These are phyloP conservation scores for Trachythela sp. DNA, from an alignment of 64 coral and sea anemone genomes.

Conservation along the genomic window DNA sequence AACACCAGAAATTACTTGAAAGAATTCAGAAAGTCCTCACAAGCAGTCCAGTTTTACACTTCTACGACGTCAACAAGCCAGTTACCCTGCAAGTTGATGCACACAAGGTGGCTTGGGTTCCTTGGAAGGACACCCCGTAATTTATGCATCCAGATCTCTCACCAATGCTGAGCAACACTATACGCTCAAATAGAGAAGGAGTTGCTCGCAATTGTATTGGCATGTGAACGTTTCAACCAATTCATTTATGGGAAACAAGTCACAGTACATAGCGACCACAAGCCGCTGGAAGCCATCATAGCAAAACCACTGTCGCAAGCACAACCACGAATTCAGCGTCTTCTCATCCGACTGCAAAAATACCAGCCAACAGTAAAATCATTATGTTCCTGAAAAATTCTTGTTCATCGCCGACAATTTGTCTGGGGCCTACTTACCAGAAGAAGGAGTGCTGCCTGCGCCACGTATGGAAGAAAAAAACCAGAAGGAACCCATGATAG, in stretches of 20 bases:
- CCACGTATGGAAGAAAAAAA: neutral
- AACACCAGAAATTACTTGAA: constrained; percentile 35
- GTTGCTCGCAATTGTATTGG: constrained; percentile 43
- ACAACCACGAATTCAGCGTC: constrained; percentile 27
- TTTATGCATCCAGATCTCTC: constrained; percentile 46
- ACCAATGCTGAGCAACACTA: constrained; percentile 19
- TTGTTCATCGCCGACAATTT: constrained; percentile 32
- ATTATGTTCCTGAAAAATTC: constrained; percentile 10
- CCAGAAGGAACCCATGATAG: constrained; percentile 2
- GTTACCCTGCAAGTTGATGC: constrained; percentile 37
- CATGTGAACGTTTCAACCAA: constrained; percentile 45
- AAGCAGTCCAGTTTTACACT: constrained; percentile 28
- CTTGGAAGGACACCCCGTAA: constrained; percentile 43
- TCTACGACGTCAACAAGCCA: constrained; percentile 43
- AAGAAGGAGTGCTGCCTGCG: neutral
- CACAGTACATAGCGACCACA: constrained; percentile 49
- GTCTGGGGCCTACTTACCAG: neutral
- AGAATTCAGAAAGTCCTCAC: constrained; percentile 49
- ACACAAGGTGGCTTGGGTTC: constrained; percentile 47
- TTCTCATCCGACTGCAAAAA: constrained; percentile 34
- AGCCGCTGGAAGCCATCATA: no score
- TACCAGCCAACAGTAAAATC: constrained; percentile 26
- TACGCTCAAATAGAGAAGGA: constrained; percentile 50
- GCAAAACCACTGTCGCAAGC: constrained; percentile 22
- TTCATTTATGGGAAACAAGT: constrained; percentile 44